Evolutionary conservation across 1,140 invertebrate genomes (phyloP), one percentile per base, ranked within the genome.

Genomic region (Nephila pilipes): DNA sequence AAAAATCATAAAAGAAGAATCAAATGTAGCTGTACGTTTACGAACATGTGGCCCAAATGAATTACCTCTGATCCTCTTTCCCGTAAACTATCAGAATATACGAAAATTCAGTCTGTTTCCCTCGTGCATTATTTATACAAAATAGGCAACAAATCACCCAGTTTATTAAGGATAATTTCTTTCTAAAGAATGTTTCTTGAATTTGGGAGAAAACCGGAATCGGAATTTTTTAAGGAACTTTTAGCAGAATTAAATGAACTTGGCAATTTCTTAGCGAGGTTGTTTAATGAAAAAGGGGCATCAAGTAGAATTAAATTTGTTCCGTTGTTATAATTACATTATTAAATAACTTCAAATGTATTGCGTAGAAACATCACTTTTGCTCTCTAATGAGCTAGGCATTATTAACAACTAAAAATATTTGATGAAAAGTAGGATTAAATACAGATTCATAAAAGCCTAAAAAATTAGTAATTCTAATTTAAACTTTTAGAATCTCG

Each of bases 151-250:
- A 90, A 90, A 90, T 90, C 69, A 80, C 18, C 22, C 20, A 18
- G 69, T 81, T 90, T 81, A 89, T 89, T 89, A 89, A 75, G 87
- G 63, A 55, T 89, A 29, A 69, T 89, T 89, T 75, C 60, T 63
- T 87, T 87, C 58, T n/a, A 65, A 58, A 60, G 55, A 58, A 85
- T 18, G 81, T 29, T 85, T 32, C 25, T 57, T 29, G 29, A 18
- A 60, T 85, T 85, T 25, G 25, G 32, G 29, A 58, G 32, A 36
- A 36, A 16, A 75, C 29, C 14, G 29, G 18, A 75, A 32, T 32
- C 29, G 65, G 14, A 25, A 14, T 83, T 85, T 58, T 55, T 57
- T 58, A 29, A 85, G 16, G 1, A 58, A 85, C 55, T n/a, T 54
- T 83, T 83, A n/a, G 22, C 10, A 14, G 54, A 36, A 20, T 25